phyloP scores from a whole-genome alignment of 1,140 invertebrate genomes.

The Globodera rostochiensis region DNA sequence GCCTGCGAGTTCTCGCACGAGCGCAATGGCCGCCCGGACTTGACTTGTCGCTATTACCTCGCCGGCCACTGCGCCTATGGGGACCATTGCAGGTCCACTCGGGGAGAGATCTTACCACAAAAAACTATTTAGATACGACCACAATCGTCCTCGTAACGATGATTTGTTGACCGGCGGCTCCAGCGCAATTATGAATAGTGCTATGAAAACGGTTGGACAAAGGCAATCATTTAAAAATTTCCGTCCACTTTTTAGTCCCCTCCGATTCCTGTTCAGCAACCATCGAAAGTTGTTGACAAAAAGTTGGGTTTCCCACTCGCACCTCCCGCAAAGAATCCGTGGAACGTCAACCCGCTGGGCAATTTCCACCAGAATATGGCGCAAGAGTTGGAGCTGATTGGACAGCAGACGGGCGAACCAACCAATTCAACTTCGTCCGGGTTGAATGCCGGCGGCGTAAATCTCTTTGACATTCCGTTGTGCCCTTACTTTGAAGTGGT shows the following conservation, averaged over 20 bases:
- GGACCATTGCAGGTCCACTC: constrained; percentile 29
- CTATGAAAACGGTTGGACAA: neutral
- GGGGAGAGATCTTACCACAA: too few species aligned
- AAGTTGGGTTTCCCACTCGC: neutral
- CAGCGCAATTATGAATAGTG: neutral
- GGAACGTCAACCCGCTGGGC: constrained; percentile 15
- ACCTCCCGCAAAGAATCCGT: constrained; percentile 16
- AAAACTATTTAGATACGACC: constrained; percentile 39
- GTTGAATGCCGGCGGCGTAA: neutral
- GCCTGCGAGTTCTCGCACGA: constrained; percentile 44
- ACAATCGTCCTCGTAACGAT: constrained; percentile 13
- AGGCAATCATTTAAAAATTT: constrained; percentile 22
- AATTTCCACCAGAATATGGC: constrained; percentile 22
- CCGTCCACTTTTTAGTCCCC: constrained; percentile 8
- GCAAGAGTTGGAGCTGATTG: constrained; percentile 23
- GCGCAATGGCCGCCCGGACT: constrained; percentile 36
- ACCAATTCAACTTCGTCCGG: neutral
- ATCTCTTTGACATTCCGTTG: constrained; percentile 26
- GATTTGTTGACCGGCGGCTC: neutral
- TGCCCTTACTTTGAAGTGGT: constrained; percentile 40
- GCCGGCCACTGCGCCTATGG: constrained; percentile 41
- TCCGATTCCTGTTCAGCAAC: neutral
- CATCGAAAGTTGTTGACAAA: constrained; percentile 9
- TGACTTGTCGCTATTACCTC: constrained; percentile 42
- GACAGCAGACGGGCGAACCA: neutral